phyloP scores from a whole-genome alignment of 2,888 invertebrate species.

The Selenia dentaria region DNA sequence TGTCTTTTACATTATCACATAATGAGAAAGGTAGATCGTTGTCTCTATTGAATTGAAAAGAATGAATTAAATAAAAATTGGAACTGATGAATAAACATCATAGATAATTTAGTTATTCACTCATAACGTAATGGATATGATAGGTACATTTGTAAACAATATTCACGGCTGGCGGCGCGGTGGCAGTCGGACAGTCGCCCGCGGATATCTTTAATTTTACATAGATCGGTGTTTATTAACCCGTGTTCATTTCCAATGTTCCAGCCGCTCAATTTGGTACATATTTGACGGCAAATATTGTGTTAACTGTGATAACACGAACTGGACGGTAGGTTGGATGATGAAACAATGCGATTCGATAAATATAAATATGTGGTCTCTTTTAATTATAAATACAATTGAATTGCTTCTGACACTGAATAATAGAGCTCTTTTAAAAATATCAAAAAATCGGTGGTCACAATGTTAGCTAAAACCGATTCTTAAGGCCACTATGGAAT shows the following conservation, averaged over 20 bases:
- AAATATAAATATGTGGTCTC: too few relatives aligned
- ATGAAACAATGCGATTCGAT: slow-evolving; percentile 12
- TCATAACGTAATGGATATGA: slow-evolving; percentile 57
- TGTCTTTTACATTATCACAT: too few relatives aligned
- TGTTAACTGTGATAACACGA: slow-evolving; percentile 21
- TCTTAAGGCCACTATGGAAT: too few relatives aligned
- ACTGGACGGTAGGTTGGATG: slow-evolving; percentile 16
- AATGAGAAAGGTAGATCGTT: too few relatives aligned
- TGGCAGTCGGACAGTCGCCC: slow-evolving; percentile 44
- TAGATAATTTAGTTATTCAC: slow-evolving; percentile 21
- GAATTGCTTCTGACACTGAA: too few relatives aligned
- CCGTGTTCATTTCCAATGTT: slow-evolving; percentile 46
- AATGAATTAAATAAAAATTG: too few relatives aligned
- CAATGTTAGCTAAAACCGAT: too few relatives aligned
- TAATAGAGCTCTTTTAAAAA: too few relatives aligned
- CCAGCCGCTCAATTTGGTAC: slow-evolving; percentile 25
- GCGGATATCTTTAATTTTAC: slow-evolving; percentile 67
- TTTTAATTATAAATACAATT: too few relatives aligned
- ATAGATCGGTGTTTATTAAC: slow-evolving; percentile 55
- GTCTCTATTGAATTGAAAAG: too few relatives aligned
- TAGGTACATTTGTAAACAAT: slow-evolving; percentile 73
- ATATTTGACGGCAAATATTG: slow-evolving; percentile 32
- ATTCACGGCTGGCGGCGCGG: slow-evolving; percentile 47
- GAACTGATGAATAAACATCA: too few relatives aligned
- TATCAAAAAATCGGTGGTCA: too few relatives aligned